Evolutionary conservation across 2,888 invertebrate species (phyloP).

Genomic region (Catonia carolina): DNA sequence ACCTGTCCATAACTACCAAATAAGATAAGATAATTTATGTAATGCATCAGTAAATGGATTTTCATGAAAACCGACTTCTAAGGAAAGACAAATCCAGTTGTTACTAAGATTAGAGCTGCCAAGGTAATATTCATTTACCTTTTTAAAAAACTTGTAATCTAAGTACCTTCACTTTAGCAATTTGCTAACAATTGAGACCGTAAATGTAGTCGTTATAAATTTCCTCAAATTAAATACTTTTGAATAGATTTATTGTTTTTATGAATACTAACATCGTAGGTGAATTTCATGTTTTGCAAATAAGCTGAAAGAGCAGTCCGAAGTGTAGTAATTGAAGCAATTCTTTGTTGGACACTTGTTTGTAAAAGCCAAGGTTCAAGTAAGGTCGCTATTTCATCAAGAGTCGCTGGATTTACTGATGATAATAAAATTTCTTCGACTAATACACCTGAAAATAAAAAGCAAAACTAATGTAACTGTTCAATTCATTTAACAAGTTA

Average conservation of each 20-base stretch:
- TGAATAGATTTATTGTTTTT: background rate
- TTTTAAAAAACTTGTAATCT: no score
- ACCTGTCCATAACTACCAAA: no score
- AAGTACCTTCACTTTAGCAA: no score
- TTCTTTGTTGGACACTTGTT: conserved; percentile 61
- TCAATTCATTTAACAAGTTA: background rate
- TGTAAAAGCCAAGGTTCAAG: conserved; percentile 62
- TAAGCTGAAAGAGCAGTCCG: conserved; percentile 48
- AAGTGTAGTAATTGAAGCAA: conserved; percentile 50
- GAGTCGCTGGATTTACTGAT: conserved; percentile 60
- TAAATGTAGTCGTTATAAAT: no score
- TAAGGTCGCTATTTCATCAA: conserved; percentile 62
- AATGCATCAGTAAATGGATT: no score
- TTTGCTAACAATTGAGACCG: no score
- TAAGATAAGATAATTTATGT: no score
- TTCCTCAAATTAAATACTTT: no score
- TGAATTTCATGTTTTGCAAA: conserved; percentile 63
- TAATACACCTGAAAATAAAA: conserved; percentile 41
- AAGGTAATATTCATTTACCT: no score
- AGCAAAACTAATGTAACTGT: background rate
- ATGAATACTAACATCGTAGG: conserved; percentile 51
- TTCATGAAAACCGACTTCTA: no score
- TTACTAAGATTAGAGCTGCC: no score
- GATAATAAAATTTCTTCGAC: conserved; percentile 61
- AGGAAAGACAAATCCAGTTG: no score